Base-by-base conservation (phyloP, 1,140 invertebrate species). In the Listronotus bonariensis region DNA sequence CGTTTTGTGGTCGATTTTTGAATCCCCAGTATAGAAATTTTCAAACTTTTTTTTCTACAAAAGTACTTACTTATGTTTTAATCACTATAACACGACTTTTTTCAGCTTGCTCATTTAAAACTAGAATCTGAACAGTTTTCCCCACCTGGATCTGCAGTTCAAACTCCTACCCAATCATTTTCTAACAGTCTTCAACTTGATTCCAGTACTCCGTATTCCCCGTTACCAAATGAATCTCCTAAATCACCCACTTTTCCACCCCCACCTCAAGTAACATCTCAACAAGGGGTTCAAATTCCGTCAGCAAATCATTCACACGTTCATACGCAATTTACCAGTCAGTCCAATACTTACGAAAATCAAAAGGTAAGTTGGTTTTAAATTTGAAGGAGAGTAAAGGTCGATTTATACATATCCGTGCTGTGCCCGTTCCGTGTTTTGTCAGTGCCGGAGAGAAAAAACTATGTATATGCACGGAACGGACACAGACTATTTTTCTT, bases 101-200 rank as follows among this genome's bases (percentile, higher is more conserved):
- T 56, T 11, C 46, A 70, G 68, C 12, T 70, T 9, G 54, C 56
- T 14, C 68, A 67, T 41, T n/a, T 62, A 12, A 70, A 70, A 58
- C 40, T 67, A 32, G 68, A 70, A 9, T 56, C 65, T 1, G 68
- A 67, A 53, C 6, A 18, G 32, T 10, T 10, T 11, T 67, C 54
- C 5, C 63, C 57, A 9, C 61, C 61, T 18, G 41, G 52, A 5
- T 48, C 60, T 1, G 34, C 49, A 9, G 32, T 48, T 8, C 59
- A 41, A 34, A 41, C 11, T 14, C 49, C 48, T 14, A 26, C 48
- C 3, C 51, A 55, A 55, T n/a, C 36, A n/a, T 65, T 65, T 34
- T 51, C 56, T n/a, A 65, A n/a, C 17, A 59, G 64, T 43, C 55
- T 60, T 6, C 58, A 68, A 45, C 32, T 32, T 14, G 57, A 70